These are phyloP conservation scores for Drosophila borealis DNA, from an alignment of 2,888 invertebrate species.

Conservation along the genomic window DNA sequence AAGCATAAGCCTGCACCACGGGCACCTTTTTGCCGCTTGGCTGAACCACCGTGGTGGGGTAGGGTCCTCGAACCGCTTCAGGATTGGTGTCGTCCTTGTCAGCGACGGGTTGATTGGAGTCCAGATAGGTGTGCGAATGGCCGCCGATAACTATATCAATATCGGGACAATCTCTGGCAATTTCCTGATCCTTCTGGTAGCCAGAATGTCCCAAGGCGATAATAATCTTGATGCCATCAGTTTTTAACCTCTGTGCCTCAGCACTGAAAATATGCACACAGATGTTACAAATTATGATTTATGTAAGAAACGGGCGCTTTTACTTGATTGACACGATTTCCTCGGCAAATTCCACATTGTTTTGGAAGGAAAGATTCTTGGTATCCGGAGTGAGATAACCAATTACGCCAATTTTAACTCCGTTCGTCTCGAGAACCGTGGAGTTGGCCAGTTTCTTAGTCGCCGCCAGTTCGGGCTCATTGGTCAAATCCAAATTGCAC, in stretches of 20 bases:
- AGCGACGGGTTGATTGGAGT: constrained; percentile 87
- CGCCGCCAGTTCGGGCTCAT: constrained; percentile 87
- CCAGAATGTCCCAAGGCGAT: constrained; percentile 97
- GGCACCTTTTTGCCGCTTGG: constrained; percentile 90
- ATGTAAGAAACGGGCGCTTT: constrained; percentile 8
- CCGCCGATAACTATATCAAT: constrained; percentile 96
- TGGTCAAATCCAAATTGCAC: constrained; percentile 90
- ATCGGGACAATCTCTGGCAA: constrained; percentile 91
- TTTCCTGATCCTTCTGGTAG: constrained; percentile 90
- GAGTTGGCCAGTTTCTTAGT: constrained; percentile 87
- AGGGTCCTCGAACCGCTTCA: constrained; percentile 86
- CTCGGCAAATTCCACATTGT: constrained; percentile 87
- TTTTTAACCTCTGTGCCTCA: constrained; percentile 89
- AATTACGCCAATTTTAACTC: constrained; percentile 91
- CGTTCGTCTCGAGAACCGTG: constrained; percentile 88
- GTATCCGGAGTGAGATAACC: constrained; percentile 95
- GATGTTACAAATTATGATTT: background rate
- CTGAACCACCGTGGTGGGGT: constrained; percentile 91
- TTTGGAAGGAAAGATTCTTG: constrained; percentile 86
- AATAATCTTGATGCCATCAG: constrained; percentile 90
- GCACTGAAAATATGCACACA: constrained; percentile 70
- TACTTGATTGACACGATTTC: constrained; percentile 89
- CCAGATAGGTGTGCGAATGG: constrained; percentile 95
- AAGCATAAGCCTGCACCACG: constrained; percentile 95
- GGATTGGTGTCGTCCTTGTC: constrained; percentile 50